Conservation (phyloP, 37 sponge, comb jelly and placozoan species). For the Theonella swinhoei region DNA sequence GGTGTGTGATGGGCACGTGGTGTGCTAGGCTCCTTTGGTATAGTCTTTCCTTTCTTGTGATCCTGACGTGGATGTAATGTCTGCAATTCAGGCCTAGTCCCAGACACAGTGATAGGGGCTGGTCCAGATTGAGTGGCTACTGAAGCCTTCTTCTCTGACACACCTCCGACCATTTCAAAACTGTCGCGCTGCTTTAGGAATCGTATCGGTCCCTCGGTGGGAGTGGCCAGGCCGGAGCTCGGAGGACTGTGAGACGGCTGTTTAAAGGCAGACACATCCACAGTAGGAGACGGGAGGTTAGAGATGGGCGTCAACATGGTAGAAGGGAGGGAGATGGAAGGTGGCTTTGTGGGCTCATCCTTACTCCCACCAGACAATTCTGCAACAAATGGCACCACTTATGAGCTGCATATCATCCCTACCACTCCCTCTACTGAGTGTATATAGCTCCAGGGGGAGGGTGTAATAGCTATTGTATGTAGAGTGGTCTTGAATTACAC, state of each 20-base stretch:
- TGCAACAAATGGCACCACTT: no score
- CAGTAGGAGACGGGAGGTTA: slow-evolving; percentile 32
- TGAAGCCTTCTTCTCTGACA: background rate
- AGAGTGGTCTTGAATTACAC: no score
- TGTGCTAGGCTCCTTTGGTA: background rate
- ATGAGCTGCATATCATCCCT: no score
- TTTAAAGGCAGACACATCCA: slow-evolving; percentile 8
- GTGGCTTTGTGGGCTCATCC: background rate
- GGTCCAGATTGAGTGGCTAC: background rate
- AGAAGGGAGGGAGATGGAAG: background rate
- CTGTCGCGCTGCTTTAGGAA: background rate
- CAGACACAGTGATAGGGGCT: background rate
- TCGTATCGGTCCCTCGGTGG: no score
- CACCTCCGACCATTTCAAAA: no score
- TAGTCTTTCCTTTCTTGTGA: no score
- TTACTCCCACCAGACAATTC: background rate
- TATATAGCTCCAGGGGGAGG: no score
- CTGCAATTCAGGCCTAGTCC: background rate
- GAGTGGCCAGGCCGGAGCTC: slow-evolving; percentile 14
- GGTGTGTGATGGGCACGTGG: background rate
- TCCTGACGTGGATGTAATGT: background rate
- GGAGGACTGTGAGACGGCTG: slow-evolving; percentile 8
- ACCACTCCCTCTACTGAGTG: no score
- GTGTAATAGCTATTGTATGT: no score
- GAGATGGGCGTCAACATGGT: slow-evolving; percentile 53